Percentiles rank a stretch among this genome's conserved stretches.
phyloP scores from a whole-genome alignment of 2,797 vertebrate species.

The Arctocebus calabarensis region DNA sequence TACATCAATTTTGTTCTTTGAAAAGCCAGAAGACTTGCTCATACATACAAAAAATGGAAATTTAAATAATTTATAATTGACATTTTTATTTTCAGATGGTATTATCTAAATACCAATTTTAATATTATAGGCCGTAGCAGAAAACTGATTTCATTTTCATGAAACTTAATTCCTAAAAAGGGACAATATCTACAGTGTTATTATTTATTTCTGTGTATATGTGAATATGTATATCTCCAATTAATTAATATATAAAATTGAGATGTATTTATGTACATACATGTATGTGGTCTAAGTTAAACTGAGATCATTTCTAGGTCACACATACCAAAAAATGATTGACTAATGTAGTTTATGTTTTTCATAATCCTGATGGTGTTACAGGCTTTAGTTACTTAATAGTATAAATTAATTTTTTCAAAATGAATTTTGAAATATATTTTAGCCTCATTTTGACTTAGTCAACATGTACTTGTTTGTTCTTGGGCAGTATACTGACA shows the following conservation, averaged over 20 bases:
- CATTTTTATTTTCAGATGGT: conserved; percentile 57
- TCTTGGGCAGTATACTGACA: background rate
- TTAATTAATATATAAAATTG: background rate
- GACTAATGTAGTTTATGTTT: background rate
- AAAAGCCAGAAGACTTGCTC: no score
- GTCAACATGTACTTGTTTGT: background rate
- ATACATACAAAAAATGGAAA: conserved; percentile 2
- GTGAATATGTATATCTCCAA: background rate
- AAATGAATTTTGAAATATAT: conserved; percentile 5
- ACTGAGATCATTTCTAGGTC: background rate
- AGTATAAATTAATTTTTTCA: background rate
- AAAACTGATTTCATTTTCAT: conserved; percentile 16
- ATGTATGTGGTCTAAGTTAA: background rate
- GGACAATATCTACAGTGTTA: background rate
- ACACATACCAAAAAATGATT: background rate
- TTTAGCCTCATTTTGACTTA: background rate
- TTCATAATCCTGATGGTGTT: background rate
- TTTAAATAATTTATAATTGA: conserved; percentile 27
- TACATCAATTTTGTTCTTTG: conserved; percentile 16
- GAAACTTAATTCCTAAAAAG: background rate
- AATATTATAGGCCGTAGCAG: background rate
- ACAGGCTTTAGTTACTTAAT: background rate
- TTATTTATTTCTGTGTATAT: background rate
- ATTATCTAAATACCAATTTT: conserved; percentile 57
- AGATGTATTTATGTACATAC: background rate